phyloP scores from a whole-genome alignment of 2,113 vertebrate genomes.

The Elanus axillaris region DNA sequence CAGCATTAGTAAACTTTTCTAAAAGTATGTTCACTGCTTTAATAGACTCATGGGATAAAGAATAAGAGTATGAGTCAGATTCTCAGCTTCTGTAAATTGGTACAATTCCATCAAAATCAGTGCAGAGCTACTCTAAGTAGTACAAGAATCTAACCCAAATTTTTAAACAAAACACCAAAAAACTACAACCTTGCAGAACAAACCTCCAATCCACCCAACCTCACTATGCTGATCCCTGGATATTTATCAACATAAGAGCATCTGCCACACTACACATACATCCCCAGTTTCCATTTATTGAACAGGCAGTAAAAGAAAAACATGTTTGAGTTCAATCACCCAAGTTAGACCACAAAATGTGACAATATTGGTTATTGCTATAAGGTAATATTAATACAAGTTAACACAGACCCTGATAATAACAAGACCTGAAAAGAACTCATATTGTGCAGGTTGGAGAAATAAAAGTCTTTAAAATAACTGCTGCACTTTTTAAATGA shows the following conservation, averaged over 20 bases:
- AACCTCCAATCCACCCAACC: neutral
- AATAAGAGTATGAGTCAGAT: neutral
- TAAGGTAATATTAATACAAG: neutral
- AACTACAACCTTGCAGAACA: neutral
- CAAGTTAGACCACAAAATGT: neutral
- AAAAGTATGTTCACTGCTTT: neutral
- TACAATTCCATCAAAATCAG: neutral
- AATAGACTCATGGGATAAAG: neutral
- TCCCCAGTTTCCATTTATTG: neutral
- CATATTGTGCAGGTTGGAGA: neutral
- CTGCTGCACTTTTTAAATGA: neutral
- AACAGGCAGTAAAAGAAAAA: neutral
- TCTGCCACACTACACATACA: neutral
- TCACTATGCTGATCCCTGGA: neutral
- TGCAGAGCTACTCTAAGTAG: neutral
- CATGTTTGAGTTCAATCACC: neutral
- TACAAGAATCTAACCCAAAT: neutral
- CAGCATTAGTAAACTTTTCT: neutral
- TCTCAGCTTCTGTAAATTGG: neutral
- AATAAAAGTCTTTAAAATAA: neutral
- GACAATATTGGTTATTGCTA: accelerated
- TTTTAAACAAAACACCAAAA: neutral
- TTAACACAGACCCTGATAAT: neutral
- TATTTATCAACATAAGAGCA: neutral
- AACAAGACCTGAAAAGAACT: neutral